Evolutionary conservation across 2,888 invertebrate genomes (phyloP).

Genomic region (Spisula subtruncata): DNA sequence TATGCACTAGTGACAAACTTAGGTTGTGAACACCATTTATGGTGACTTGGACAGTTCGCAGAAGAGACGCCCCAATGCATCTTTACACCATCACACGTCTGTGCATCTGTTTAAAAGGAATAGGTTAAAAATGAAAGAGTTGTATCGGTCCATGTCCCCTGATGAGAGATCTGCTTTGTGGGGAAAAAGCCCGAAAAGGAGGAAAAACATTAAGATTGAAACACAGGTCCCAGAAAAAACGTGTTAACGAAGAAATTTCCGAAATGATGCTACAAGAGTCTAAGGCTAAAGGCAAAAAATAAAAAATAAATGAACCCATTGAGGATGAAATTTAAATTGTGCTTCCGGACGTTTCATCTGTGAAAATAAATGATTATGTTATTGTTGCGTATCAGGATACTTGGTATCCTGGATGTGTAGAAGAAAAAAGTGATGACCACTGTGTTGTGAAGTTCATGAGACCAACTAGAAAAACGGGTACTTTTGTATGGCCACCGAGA

Average conservation of each 20-base stretch:
- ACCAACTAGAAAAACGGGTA: constrained; percentile 1
- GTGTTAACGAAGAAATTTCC: neutral
- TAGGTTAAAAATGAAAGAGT: constrained; percentile 43
- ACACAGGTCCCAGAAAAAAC: neutral
- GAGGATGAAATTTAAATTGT: neutral
- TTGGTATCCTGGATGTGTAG: too few species aligned
- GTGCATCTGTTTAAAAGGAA: constrained; percentile 68
- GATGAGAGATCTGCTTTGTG: neutral
- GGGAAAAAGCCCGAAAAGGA: neutral
- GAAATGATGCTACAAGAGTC: neutral
- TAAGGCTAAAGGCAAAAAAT: neutral
- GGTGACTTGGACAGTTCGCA: constrained; percentile 68
- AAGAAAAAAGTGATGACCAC: too few species aligned
- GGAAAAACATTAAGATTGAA: neutral
- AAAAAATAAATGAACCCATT: neutral
- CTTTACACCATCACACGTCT: constrained; percentile 64
- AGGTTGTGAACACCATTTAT: constrained; percentile 70
- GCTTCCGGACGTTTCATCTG: too few species aligned
- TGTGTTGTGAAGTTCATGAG: too few species aligned
- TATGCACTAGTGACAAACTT: constrained; percentile 64
- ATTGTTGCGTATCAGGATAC: too few species aligned
- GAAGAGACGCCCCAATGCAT: constrained; percentile 58
- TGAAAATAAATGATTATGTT: constrained; percentile 39
- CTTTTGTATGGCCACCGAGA: constrained; percentile 31
- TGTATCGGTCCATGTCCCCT: constrained; percentile 42